These are phyloP conservation scores for Clytia hemisphaerica DNA, from an alignment of 30 jellyfish, hydroid and myxozoan genomes.

Conservation along the genomic window DNA sequence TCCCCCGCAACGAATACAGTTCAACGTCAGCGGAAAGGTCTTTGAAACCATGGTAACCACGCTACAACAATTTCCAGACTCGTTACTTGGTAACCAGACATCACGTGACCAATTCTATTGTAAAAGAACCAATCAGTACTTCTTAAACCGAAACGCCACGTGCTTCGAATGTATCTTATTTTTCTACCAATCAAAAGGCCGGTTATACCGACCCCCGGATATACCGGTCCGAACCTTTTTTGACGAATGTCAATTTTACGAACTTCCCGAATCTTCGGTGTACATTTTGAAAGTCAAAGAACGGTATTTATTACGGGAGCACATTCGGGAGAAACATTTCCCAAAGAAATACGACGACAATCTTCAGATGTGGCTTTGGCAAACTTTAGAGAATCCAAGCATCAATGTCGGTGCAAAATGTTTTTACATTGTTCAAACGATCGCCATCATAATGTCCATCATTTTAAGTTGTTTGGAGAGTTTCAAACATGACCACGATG, in stretches of 20 bases:
- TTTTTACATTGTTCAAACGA: conserved; percentile 31
- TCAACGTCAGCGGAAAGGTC: conserved; percentile 58
- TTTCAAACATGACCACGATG: not conserved
- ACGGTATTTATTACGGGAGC: conserved; percentile 22
- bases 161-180: conserved; percentile 61
- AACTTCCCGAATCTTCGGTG: conserved; percentile 33
- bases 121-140: conserved; percentile 21
- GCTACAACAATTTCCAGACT: conserved; percentile 38
- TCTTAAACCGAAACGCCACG: conserved; percentile 47
- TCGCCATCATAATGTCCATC: conserved; percentile 46
- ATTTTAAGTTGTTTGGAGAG: conserved; percentile 56
- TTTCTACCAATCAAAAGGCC: conserved; percentile 66
- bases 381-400: conserved; percentile 44
- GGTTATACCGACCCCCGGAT: conserved; percentile 49
- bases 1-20: conserved; percentile 24
- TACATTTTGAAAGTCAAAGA: conserved; percentile 46
- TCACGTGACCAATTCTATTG: conserved; percentile 4
- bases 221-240: conserved; percentile 46
- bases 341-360: not conserved
- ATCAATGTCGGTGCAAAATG: conserved; percentile 35
- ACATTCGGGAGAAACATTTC: too few relatives aligned
- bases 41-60: conserved; percentile 68
- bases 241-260: conserved; percentile 50
- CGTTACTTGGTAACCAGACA: conserved; percentile 47
- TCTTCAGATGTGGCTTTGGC: conserved; percentile 27